A percentile compares a stretch with the other conserved stretches of the same genome.
These are phyloP conservation scores for Hephaestus fuliginosus DNA, from an alignment of 2,797 vertebrate species.

Conservation along the genomic window DNA sequence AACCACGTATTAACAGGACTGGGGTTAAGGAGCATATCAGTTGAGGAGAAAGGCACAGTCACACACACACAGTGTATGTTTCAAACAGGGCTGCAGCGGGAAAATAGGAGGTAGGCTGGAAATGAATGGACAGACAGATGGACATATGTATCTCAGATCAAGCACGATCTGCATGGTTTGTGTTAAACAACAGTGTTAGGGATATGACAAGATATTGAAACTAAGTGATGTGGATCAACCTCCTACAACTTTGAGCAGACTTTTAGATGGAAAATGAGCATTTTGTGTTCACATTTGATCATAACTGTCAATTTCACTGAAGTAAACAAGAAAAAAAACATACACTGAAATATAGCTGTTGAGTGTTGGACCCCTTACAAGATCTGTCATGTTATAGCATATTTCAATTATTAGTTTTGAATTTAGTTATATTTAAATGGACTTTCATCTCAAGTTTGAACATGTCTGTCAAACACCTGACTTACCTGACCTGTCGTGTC, in stretches of 20 bases:
- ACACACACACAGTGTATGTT: background rate
- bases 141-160: background rate
- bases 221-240: background rate
- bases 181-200: background rate
- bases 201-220: background rate
- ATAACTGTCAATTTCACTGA: background rate
- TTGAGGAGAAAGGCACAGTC: slow-evolving; percentile 27
- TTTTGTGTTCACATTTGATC: background rate
- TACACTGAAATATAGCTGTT: background rate
- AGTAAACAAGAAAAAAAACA: background rate
- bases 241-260: background rate
- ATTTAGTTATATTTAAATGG: background rate
- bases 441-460: background rate
- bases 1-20: slow-evolving; percentile 90
- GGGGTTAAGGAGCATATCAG: slow-evolving; percentile 79
- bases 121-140: background rate
- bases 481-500: background rate
- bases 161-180: background rate
- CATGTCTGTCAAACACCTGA: background rate
- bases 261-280: background rate
- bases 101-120: background rate
- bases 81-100: background rate
- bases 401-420: background rate
- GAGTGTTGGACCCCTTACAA: background rate
- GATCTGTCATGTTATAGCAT: background rate